Percentiles rank a stretch among this genome's conserved stretches.
Conservation (phyloP, 2,113 vertebrate genomes). For the Pristiophorus japonicus region DNA sequence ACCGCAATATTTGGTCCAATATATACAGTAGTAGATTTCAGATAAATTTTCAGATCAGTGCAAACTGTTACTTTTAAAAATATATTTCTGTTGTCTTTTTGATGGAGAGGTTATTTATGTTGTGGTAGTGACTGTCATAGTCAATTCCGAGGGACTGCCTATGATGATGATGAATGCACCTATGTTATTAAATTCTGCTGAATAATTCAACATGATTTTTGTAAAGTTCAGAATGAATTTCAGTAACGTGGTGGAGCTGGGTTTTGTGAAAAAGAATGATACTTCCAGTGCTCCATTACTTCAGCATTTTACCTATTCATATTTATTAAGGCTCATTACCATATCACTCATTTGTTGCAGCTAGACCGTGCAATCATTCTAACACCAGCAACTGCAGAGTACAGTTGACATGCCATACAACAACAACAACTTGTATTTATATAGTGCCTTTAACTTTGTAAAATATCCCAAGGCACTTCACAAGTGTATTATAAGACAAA, state of each 20-base stretch:
- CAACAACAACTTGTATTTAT: no score
- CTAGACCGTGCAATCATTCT: neutral
- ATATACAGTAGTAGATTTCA: neutral
- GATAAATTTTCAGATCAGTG: neutral
- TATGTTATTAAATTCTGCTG: neutral
- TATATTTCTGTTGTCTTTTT: neutral
- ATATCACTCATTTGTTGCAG: neutral
- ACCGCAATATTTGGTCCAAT: no score
- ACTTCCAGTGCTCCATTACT: neutral
- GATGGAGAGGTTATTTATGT: neutral
- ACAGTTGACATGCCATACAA: no score
- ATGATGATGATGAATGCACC: no score
- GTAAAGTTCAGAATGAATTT: neutral
- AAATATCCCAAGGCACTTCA: no score
- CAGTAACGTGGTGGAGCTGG: neutral
- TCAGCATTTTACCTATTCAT: neutral
- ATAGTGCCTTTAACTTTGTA: no score
- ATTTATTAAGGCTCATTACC: neutral
- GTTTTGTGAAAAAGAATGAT: neutral
- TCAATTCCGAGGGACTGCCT: no score
- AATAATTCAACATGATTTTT: neutral
- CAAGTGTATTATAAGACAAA: no score
- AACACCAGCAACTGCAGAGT: no score
- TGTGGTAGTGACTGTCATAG: neutral
- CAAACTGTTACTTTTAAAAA: neutral